Base-by-base conservation (phyloP, 2,113 vertebrate species). In the Fukomys damarensis region DNA sequence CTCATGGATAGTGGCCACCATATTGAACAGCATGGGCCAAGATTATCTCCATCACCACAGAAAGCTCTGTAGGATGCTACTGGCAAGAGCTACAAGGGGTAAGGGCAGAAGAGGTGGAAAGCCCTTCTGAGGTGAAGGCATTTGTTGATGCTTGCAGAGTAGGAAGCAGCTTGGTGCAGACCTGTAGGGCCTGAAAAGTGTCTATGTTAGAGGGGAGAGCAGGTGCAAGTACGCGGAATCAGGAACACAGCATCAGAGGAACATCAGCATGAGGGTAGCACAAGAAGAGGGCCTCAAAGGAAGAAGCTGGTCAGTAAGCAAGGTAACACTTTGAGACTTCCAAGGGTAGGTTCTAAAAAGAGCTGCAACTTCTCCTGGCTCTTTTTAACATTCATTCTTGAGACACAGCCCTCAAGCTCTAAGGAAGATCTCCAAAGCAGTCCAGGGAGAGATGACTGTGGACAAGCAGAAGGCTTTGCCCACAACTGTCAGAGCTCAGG, bases 61-160 rank as follows among this genome's bases (percentile, higher is more conserved):
- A 63, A 74, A 54, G 28, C 79, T 32, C 26, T 46, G 22, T 1
- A 11, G 20, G 41, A 28, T 1, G 28, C 52, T 2, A 7, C 56
- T 11, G n/a, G 56, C 9, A 3, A 43, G 81, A 74, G 56, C 17
- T 14, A 4, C 19, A 26, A 16, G 35, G 32, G 38, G 6, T 32
- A 52, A 43, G 38, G 4, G 14, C 35, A 16, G 41, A 88, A 26
- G 7, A 12, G 20, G n/a, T 10, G n/a, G 49, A n/a, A 41, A 61
- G 32, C 30, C 7, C 26, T 30, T 41, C 26, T 32, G 32, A 41
- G 35, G 26, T 0, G 32, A 26, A 13, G 83, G 28, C 1, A 0
- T 20, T 54, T 46, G 46, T 54, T 20, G 17, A 66, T 38, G 30
- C 58, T 52, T 6, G 10, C 56, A 52, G 8, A 20, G 32, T 4